Evolutionary conservation across 2,888 invertebrate species (phyloP), one percentile per base, ranked within the genome.

Genomic region (Volucella inflata): DNA sequence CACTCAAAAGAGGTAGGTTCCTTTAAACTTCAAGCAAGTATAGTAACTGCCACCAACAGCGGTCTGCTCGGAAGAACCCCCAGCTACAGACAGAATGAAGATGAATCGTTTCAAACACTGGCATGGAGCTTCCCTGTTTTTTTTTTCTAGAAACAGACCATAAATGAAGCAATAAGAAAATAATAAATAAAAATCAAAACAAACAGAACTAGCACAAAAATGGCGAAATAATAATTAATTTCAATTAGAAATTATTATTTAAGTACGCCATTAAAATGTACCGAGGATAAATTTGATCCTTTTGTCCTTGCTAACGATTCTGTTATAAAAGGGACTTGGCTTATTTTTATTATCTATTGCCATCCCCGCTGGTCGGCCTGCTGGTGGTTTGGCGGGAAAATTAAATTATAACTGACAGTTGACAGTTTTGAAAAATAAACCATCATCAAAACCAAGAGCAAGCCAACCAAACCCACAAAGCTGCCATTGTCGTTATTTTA

Each of bases 161-260:
- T 67, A 30, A 67, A 53, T 30, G 12, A 60, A 21, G 42, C n/a
- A 38, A 21, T 2, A 51, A 38, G 12, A 53, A 36, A 42, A 17
- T 53, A 44, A 16, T 42, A 36, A 42, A 17, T 53, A 44, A 16
- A 60, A 40, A 60, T 12, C 17, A 44, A 55, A 40, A 17, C 57
- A 44, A 70, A 38, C 30, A 44, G 16, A 62, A 51, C 68, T 51
- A 70, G 30, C 14, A 60, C 50, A 70, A 71, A 55, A 64, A 10
- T 21, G 16, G 48, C 51, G 55, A 67, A 71, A 62, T 70, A 77
- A 62, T 70, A 62, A 77, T 70, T 77, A 70, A 70, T 77, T 53
- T 40, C 78, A 62, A 70, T 78, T 78, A 71, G 71, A 78, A 78
- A 78, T 78, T 70, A 78, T 78, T 78, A 70, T 64, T 62, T 53